Conservation (phyloP, 2,888 invertebrate species). For the Eumacrocentrus americanus region DNA sequence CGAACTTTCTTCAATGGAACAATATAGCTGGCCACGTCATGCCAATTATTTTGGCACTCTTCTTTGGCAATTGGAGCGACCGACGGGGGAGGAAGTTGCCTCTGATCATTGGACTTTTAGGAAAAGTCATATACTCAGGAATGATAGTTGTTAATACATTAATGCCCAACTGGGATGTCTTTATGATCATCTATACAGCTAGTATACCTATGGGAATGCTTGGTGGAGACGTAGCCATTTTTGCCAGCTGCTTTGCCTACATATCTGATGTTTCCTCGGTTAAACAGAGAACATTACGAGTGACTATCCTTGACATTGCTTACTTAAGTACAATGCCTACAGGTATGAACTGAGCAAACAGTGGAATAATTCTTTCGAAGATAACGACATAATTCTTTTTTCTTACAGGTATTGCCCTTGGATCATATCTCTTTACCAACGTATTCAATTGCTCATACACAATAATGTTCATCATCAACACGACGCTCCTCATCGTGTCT, state of each 20-base stretch:
- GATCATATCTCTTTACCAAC: constrained; percentile 68
- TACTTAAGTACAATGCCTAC: constrained; percentile 84
- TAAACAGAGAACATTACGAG: constrained; percentile 75
- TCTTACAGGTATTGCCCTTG: constrained; percentile 64
- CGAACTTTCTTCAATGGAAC: constrained; percentile 80
- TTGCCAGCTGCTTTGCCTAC: constrained; percentile 80
- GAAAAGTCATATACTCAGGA: constrained; percentile 76
- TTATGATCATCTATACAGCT: constrained; percentile 77
- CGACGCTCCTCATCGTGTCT: constrained; percentile 67
- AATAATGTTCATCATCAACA: constrained; percentile 76
- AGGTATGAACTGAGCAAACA: too few relatives aligned
- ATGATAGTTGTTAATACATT: constrained; percentile 76
- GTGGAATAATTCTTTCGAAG: too few relatives aligned
- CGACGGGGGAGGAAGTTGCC: constrained; percentile 78
- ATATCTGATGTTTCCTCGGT: constrained; percentile 77
- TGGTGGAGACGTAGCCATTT: constrained; percentile 81
- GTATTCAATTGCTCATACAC: constrained; percentile 72
- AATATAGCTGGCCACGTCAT: constrained; percentile 75
- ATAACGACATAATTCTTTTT: constrained; percentile 1
- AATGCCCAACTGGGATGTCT: constrained; percentile 72
- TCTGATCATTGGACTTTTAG: constrained; percentile 73
- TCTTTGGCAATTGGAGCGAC: constrained; percentile 84
- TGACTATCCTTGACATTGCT: constrained; percentile 81
- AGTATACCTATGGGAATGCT: constrained; percentile 78
- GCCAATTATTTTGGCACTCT: constrained; percentile 78